phyloP scores from a whole-genome alignment of 1,140 invertebrate genomes.

The Drosophila takahashii region DNA sequence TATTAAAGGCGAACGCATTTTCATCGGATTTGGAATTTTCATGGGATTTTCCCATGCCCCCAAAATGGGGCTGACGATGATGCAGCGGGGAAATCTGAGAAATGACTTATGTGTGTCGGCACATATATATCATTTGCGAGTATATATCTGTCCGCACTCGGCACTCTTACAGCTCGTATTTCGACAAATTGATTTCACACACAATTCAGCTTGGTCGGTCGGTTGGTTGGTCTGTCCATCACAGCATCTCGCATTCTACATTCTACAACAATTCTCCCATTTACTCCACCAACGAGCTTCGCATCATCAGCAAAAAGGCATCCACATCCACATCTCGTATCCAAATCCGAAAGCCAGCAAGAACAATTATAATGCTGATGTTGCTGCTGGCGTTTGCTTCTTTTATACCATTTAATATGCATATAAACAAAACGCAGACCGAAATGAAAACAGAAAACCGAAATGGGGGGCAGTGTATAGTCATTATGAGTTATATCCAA shows the following conservation, averaged over 20 bases:
- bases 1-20: conserved; percentile 12
- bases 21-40: conserved; percentile 14
- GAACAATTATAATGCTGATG: conserved; percentile 53
- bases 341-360: neutral
- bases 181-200: conserved; percentile 80
- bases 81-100: conserved; percentile 17
- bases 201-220: conserved; percentile 44
- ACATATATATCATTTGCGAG: conserved; percentile 6
- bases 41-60: conserved; percentile 19
- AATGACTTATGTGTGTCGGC: conserved; percentile 65
- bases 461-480: conserved; percentile 12
- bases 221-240: conserved; percentile 2
- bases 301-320: conserved; percentile 54
- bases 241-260: conserved; percentile 15
- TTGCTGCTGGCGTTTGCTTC: conserved; percentile 46
- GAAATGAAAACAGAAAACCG: conserved; percentile 25
- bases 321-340: neutral
- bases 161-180: conserved; percentile 63
- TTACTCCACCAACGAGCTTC: conserved; percentile 35
- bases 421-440: conserved; percentile 45
- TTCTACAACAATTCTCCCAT: conserved; percentile 15
- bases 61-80: conserved; percentile 8
- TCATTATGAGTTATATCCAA: conserved; percentile 53
- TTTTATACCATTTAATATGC: conserved; percentile 53
- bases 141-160: conserved; percentile 17